These are phyloP conservation scores for Myzus persicae DNA, from an alignment of 1,140 invertebrate genomes.

Conservation along the genomic window DNA sequence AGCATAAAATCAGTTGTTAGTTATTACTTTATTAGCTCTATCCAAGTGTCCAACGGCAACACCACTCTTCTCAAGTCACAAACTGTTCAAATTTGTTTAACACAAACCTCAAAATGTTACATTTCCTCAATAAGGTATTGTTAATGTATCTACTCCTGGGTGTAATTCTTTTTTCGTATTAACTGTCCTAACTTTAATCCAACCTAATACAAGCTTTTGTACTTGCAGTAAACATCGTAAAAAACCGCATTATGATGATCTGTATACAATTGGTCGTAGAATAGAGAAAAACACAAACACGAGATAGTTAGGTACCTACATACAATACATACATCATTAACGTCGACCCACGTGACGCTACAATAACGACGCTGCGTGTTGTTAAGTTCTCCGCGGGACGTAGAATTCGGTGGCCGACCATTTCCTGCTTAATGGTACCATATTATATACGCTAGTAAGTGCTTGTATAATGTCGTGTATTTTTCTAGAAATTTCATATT, in stretches of 20 bases:
- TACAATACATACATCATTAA: neutral
- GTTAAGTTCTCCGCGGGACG: neutral
- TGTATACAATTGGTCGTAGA: neutral
- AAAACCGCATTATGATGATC: neutral
- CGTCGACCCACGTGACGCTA: neutral
- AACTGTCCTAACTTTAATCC: neutral
- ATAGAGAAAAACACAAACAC: neutral
- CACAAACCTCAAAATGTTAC: no score
- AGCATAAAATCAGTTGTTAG: neutral
- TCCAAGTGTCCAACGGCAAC: no score
- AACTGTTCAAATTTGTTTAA: no score
- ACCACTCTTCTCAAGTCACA: no score
- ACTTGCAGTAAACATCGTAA: neutral
- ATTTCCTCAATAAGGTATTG: neutral
- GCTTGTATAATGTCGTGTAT: neutral
- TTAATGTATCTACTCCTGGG: neutral
- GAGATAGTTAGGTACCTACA: no score
- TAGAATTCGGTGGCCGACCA: neutral
- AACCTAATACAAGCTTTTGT: neutral
- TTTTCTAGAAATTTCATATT: neutral
- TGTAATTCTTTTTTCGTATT: neutral
- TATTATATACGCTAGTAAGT: neutral
- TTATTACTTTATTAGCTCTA: neutral
- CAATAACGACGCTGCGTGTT: neutral
- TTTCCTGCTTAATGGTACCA: neutral